Evolutionary conservation across 2,113 vertebrate genomes (phyloP).

Genomic region (Panthera tigris): DNA sequence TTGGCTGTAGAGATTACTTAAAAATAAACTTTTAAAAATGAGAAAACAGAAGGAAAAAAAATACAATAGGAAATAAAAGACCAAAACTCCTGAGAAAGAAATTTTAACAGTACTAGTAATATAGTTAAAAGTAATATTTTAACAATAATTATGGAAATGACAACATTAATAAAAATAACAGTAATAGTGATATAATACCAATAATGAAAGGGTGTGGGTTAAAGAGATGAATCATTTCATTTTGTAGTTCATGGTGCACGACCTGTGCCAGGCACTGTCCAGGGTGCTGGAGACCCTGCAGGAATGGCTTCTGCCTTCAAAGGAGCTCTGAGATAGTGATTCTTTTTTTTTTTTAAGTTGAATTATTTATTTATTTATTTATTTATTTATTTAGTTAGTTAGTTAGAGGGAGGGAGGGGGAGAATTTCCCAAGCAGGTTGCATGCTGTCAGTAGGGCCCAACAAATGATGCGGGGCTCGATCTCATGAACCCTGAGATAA

Average conservation of each 20-base stretch:
- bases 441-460: no score
- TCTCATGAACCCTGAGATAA: no score
- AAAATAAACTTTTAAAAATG: background rate
- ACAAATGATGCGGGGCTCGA: no score
- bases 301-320: background rate
- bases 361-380: no score
- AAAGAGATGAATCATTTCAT: background rate
- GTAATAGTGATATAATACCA: background rate
- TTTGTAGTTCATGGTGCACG: fast-evolving
- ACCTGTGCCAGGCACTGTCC: background rate
- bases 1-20: background rate
- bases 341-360: no score
- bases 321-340: background rate
- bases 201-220: background rate
- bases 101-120: background rate
- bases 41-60: background rate
- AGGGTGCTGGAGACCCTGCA: slow-evolving; percentile 9
- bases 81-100: background rate
- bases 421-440: no score
- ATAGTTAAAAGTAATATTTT: background rate
- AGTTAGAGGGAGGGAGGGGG: no score
- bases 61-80: slow-evolving; percentile 1
- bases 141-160: background rate
- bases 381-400: no score
- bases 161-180: background rate